Percentiles rank a stretch among this genome's conserved stretches.
phyloP scores from a whole-genome alignment of 2,113 vertebrate genomes.

The Sterrhoptilus dennistouni region DNA sequence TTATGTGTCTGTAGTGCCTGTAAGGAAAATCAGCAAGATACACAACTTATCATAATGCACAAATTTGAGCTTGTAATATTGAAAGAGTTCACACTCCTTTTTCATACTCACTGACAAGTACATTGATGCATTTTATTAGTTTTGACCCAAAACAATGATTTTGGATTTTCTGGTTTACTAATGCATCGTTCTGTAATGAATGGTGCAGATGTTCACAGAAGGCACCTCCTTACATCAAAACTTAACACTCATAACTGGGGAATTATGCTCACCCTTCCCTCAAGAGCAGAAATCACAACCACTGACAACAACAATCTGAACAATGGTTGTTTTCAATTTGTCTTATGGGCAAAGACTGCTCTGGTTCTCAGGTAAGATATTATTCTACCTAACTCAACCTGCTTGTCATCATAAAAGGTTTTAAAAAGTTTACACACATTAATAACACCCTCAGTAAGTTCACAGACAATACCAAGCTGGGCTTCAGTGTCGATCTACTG shows the following conservation, averaged over 20 bases:
- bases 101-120: neutral
- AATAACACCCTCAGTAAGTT: neutral
- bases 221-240: neutral
- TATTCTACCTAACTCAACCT: neutral
- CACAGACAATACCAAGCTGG: neutral
- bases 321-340: neutral
- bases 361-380: neutral
- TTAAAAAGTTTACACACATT: neutral
- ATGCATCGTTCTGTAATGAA: neutral
- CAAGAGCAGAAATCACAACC: neutral
- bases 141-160: neutral
- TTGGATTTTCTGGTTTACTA: neutral
- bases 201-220: neutral
- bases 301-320: neutral
- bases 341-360: neutral
- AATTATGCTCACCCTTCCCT: neutral
- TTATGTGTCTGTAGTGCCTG: neutral
- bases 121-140: neutral
- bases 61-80: neutral
- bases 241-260: neutral
- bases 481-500: neutral
- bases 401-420: neutral
- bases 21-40: neutral
- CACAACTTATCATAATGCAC: neutral
- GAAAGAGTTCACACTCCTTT: neutral